Conservation (phyloP, 1,140 invertebrate genomes). For the Diprion similis region DNA sequence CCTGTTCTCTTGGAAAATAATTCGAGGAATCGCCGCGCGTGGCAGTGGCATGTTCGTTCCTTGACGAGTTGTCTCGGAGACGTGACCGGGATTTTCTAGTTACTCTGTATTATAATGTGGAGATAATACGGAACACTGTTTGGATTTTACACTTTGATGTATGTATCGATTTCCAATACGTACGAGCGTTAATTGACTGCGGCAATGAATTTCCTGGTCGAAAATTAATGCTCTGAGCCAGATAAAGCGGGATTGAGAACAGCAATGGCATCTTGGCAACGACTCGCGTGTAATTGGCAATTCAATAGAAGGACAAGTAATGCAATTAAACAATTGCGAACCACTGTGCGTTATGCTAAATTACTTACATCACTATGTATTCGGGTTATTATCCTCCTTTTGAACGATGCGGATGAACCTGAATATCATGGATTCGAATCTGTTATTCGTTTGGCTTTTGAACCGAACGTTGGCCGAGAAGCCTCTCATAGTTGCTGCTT, state of each 20-base stretch:
- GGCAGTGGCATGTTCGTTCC: too few species aligned
- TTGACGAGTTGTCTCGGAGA: too few species aligned
- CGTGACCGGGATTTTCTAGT: too few species aligned
- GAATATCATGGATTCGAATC: background rate
- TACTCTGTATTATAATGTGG: too few species aligned
- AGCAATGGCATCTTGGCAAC: background rate
- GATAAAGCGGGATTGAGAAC: background rate
- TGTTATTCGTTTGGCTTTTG: background rate
- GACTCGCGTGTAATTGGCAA: background rate
- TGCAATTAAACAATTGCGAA: conserved; percentile 8
- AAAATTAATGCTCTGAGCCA: background rate
- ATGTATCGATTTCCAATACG: too few species aligned
- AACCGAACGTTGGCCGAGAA: too few species aligned
- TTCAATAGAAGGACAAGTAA: conserved; percentile 1
- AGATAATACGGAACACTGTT: too few species aligned
- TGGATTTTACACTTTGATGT: too few species aligned
- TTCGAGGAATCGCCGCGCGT: too few species aligned
- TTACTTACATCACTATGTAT: background rate
- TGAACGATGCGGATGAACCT: background rate
- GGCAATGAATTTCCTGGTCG: background rate
- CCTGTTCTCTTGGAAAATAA: too few species aligned
- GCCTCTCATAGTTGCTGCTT: too few species aligned
- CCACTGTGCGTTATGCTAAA: background rate
- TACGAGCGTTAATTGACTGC: background rate
- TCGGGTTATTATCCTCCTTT: background rate